Conservation (phyloP, 2,888 invertebrate genomes). For the Lordiphosa andalusiaca region DNA sequence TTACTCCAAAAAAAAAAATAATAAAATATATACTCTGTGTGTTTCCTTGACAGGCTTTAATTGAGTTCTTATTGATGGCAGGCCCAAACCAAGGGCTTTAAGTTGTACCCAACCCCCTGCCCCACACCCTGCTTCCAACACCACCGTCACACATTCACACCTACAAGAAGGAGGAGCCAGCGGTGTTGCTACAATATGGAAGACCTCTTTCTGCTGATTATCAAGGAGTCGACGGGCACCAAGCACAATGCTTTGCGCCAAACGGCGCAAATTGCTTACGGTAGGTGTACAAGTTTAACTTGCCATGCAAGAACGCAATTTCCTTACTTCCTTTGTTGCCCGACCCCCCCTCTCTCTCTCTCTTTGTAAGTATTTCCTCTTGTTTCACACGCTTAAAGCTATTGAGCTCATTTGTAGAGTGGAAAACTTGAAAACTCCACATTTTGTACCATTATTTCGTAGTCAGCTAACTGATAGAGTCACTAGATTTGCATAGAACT, state of each 20-base stretch:
- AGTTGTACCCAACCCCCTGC: neutral
- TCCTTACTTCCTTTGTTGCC: constrained; percentile 32
- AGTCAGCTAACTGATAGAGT: too few relatives aligned
- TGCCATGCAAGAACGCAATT: constrained; percentile 54
- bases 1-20: constrained; percentile 42
- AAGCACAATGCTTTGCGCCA: constrained; percentile 88
- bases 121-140: constrained; percentile 4
- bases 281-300: constrained; percentile 81
- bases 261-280: constrained; percentile 92
- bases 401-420: neutral
- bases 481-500: too few relatives aligned
- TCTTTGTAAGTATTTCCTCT: constrained; percentile 46
- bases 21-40: constrained; percentile 1
- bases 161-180: neutral
- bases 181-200: constrained; percentile 84
- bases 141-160: neutral
- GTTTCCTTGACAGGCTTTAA: constrained; percentile 31
- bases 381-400: constrained; percentile 6
- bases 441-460: too few relatives aligned
- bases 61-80: constrained; percentile 61
- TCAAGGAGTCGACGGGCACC: constrained; percentile 90
- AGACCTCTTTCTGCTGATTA: constrained; percentile 90
- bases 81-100: constrained; percentile 41
- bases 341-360: constrained; percentile 18
- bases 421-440: too few relatives aligned